Percentiles rank a stretch among this genome's conserved stretches.
Conservation (phyloP, 2,888 invertebrate species). For the Idaea aversata region DNA sequence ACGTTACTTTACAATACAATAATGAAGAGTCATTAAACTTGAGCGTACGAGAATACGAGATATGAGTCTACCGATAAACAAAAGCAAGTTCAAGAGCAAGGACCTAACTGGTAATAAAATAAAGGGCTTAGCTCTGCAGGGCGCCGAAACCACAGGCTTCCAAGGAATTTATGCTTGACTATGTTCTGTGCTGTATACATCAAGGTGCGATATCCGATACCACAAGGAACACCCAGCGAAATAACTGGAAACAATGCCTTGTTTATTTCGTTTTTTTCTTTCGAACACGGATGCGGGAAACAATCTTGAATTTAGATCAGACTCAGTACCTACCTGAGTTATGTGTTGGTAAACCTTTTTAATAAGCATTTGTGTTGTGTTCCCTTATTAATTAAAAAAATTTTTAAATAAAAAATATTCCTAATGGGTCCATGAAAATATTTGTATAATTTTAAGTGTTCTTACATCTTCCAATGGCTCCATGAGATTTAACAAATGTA, state of each 20-base stretch:
- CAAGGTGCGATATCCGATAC: conserved; percentile 45
- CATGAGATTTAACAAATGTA: no score
- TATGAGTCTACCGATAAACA: conserved; percentile 14
- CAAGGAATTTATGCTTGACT: conserved; percentile 37
- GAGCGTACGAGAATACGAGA: conserved; percentile 17
- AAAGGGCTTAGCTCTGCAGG: conserved; percentile 55
- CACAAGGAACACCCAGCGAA: conserved; percentile 30
- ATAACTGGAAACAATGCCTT: conserved; percentile 40
- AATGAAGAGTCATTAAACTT: conserved; percentile 13
- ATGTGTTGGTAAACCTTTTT: background rate
- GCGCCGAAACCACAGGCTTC: conserved; percentile 51
- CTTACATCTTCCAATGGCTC: no score
- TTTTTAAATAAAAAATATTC: no score
- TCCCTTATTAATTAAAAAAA: no score
- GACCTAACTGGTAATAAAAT: conserved; percentile 64
- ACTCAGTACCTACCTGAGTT: background rate
- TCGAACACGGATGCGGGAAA: conserved; percentile 13
- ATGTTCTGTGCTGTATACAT: conserved; percentile 29
- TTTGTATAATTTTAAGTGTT: no score
- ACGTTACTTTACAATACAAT: background rate
- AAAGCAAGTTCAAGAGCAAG: conserved; percentile 51
- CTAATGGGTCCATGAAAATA: no score
- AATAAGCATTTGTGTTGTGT: background rate
- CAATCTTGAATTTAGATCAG: conserved; percentile 1
- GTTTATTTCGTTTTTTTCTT: conserved; percentile 34